Percentiles rank a stretch among this genome's conserved stretches.
phyloP scores from a whole-genome alignment of 2,888 invertebrate genomes.

The Dermolepida albohirtum region DNA sequence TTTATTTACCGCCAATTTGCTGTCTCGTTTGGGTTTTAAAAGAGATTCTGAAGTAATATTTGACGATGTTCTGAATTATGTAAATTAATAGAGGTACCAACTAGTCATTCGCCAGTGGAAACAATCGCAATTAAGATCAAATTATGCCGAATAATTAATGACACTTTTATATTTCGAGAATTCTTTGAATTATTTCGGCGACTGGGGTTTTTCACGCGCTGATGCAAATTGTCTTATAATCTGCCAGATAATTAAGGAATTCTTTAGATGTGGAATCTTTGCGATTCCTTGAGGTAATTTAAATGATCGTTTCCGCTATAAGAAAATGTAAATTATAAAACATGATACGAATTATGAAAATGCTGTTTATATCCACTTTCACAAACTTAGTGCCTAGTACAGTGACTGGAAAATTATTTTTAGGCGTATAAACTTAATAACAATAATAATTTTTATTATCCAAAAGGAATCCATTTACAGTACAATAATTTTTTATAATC shows the following conservation, averaged over 20 bases:
- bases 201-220: background rate
- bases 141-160: slow-evolving; percentile 23
- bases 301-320: slow-evolving; percentile 3
- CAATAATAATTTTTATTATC: too few relatives aligned
- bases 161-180: slow-evolving; percentile 12
- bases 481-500: too few relatives aligned
- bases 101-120: slow-evolving; percentile 7
- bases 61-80: slow-evolving; percentile 29
- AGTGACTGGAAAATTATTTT: too few relatives aligned
- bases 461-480: too few relatives aligned
- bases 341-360: too few relatives aligned
- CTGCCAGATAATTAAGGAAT: slow-evolving; percentile 17
- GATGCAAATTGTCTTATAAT: slow-evolving; percentile 20
- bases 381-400: too few relatives aligned
- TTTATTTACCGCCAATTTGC: background rate
- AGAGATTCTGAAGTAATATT: slow-evolving; percentile 15
- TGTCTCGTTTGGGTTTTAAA: background rate
- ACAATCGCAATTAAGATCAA: slow-evolving; percentile 23
- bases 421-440: too few relatives aligned
- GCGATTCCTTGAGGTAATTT: slow-evolving; percentile 9
- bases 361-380: too few relatives aligned
- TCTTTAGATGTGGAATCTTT: slow-evolving; percentile 11
- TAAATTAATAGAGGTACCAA: slow-evolving; percentile 19
- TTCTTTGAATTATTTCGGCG: slow-evolving; percentile 12
- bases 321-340: slow-evolving; percentile 16